Percentiles rank a stretch among this genome's conserved stretches.
phyloP scores from a whole-genome alignment of 1,140 invertebrate species.

The Drosophila cardini region DNA sequence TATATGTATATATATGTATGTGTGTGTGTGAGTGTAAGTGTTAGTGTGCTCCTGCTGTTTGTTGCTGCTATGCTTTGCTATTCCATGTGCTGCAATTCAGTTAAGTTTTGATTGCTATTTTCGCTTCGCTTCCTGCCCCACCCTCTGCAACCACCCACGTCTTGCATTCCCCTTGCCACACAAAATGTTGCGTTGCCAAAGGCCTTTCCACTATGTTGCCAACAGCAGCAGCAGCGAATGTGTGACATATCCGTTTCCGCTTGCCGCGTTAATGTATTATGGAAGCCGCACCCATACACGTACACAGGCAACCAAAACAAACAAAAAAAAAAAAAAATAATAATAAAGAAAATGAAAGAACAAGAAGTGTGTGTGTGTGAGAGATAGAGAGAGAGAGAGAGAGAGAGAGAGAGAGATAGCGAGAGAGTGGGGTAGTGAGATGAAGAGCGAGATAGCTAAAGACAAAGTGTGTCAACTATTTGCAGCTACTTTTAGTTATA shows the following conservation, averaged over 20 bases:
- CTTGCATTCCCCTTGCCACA: not conserved
- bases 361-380: no score
- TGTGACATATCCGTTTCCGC: slow-evolving; percentile 80
- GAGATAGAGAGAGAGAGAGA: not conserved
- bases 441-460: not conserved
- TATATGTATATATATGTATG: not conserved
- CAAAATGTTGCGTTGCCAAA: not conserved
- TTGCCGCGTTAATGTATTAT: slow-evolving; percentile 72
- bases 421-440: not conserved
- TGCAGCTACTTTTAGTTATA: slow-evolving; percentile 60
- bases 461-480: slow-evolving; percentile 45
- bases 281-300: slow-evolving; percentile 27
- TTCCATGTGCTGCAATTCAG: slow-evolving; percentile 77
- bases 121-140: slow-evolving; percentile 77
- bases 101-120: slow-evolving; percentile 83
- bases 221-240: slow-evolving; percentile 76
- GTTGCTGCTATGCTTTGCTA: slow-evolving; percentile 5
- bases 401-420: not conserved
- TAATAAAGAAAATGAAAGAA: not conserved
- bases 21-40: slow-evolving; percentile 6
- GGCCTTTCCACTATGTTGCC: slow-evolving; percentile 66
- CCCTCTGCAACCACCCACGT: no score
- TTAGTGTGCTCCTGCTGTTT: not conserved
- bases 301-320: slow-evolving; percentile 15
- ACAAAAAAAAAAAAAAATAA: slow-evolving; percentile 18